Evolutionary conservation across 2,888 invertebrate genomes (phyloP).

Genomic region (Gasteruption jaculator): DNA sequence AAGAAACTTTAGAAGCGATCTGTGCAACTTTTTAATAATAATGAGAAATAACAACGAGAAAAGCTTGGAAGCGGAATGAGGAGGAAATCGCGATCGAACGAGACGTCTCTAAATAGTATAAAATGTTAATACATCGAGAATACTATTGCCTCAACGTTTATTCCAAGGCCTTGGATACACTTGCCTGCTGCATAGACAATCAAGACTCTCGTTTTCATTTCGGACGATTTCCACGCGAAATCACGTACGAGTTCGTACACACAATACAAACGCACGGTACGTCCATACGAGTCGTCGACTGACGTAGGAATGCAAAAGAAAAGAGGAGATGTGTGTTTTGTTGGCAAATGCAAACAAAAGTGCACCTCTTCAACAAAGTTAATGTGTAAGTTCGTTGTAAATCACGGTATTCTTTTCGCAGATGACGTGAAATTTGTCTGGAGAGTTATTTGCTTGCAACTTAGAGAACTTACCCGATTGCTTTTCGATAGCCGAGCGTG

Average conservation of each 20-base stretch:
- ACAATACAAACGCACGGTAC: background rate
- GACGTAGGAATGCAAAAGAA: background rate
- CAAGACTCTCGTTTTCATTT: conserved; percentile 39
- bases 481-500: conserved; percentile 21
- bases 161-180: conserved; percentile 30
- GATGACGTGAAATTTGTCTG: conserved; percentile 42
- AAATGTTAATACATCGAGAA: too few relatives aligned
- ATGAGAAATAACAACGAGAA: too few relatives aligned
- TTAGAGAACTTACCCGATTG: conserved; percentile 3
- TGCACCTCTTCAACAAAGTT: conserved; percentile 3
- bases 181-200: conserved; percentile 26
- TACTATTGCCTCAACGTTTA: too few relatives aligned
- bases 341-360: conserved; percentile 13
- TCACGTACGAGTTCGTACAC: conserved; percentile 1
- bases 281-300: background rate
- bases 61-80: too few relatives aligned
- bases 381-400: conserved; percentile 1
- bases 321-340: conserved; percentile 7
- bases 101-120: too few relatives aligned
- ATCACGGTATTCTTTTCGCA: too few relatives aligned
- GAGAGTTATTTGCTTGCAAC: conserved; percentile 39
- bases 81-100: too few relatives aligned
- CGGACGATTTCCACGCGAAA: conserved; percentile 19
- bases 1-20: too few relatives aligned
- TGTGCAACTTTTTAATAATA: too few relatives aligned